Base-by-base conservation (phyloP, 2,113 vertebrate genomes). In the Hippocampus abdominalis region DNA sequence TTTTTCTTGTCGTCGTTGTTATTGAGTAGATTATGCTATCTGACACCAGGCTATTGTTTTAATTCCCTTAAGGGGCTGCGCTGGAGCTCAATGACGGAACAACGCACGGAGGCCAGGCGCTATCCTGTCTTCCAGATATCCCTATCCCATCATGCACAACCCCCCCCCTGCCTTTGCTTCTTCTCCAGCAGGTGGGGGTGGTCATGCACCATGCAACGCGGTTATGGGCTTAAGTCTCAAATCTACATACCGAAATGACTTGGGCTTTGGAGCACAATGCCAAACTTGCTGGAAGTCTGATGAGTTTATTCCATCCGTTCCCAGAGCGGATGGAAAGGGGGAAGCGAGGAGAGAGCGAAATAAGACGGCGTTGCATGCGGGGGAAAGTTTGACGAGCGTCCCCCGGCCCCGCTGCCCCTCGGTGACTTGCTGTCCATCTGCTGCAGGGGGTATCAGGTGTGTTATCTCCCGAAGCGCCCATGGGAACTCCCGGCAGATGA, bases 231-330 rank as follows among this genome's bases (percentile, higher is more conserved):
- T 87, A 86, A 88, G 86, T 87, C 86, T 81, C 81, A 87, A 89
- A 87, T 91, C 84, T 86, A 85, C 87, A 91, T 88, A 87, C 84
- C 86, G 81, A 85, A 89, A 90, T 89, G 85, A 88, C 87, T 89
- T 88, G 82, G 84, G 84, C 88, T 89, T 71, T 69, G 70, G 64
- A 18, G 69, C 84, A 88, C 86, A 89, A 88, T 83, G 85, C 84
- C 85, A 84, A 89, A 90, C 85, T 88, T 89, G 81, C 81, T 83
- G 84, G 84, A 87, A 88, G 84, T 88, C 81, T 86, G 87, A 86
- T 84, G 88, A 90, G 87, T 89, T 89, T 86, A 89, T 90, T 89
- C 84, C 80, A 88, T 89, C 86, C 86, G 84, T 84, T 88, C 78
- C 74, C 71, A 76, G 80, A 89, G 86, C 82, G 81, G 79, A 76